Percentiles rank a stretch among this genome's conserved stretches.
Evolutionary conservation across 35 echinoderm and acorn worm genomes (phyloP).

Genomic region (Strongylocentrotus purpuratus): DNA sequence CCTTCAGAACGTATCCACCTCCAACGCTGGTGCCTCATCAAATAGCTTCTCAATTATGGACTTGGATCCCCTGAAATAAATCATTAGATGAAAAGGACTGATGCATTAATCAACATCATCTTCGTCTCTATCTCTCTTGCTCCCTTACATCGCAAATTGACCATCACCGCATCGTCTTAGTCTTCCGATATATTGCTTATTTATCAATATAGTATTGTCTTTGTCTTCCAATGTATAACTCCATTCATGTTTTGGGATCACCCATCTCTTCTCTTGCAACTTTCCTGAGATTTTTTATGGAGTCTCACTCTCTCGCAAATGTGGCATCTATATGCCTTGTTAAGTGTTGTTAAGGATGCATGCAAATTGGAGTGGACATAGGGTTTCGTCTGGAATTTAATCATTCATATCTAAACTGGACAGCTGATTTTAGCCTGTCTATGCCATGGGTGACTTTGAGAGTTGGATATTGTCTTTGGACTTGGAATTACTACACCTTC

Average conservation of each 20-base stretch:
- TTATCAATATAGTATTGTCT: background rate
- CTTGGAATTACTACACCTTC: background rate
- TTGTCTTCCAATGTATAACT: background rate
- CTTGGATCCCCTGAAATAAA: slow-evolving; percentile 32
- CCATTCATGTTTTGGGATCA: background rate
- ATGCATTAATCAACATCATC: background rate
- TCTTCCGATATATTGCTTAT: too few relatives aligned
- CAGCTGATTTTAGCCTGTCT: background rate
- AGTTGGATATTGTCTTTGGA: background rate
- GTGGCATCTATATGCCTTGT: too few relatives aligned
- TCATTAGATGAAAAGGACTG: background rate
- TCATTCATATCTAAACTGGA: background rate
- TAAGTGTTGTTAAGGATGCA: too few relatives aligned
- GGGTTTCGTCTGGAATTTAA: too few relatives aligned
- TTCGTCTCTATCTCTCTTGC: background rate
- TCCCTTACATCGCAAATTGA: background rate
- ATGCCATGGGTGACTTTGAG: background rate
- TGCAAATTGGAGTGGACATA: too few relatives aligned
- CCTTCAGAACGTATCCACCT: background rate
- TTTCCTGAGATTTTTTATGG: background rate
- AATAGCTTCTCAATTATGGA: slow-evolving; percentile 33
- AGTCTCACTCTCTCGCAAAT: too few relatives aligned
- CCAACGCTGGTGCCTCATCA: background rate
- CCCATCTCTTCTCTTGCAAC: background rate
- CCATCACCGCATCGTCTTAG: background rate